Base-by-base conservation (phyloP, 2,888 invertebrate species). In the Drosophila emarginata region DNA sequence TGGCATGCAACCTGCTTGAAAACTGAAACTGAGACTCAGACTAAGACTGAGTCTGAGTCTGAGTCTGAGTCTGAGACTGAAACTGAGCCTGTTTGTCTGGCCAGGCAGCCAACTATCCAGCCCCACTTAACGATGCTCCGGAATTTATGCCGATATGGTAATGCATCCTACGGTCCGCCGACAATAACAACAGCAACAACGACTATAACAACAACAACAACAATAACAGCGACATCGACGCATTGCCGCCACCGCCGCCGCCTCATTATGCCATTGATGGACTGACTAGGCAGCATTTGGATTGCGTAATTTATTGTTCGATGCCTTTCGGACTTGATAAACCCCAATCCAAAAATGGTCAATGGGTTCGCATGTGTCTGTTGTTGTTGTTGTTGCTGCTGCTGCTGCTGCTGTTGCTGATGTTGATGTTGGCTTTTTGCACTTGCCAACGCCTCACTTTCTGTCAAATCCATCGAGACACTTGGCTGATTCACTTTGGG, bases 291-390 rank as follows among this genome's bases (percentile, higher is more conserved):
- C 45, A 87, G 89, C 89, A 78, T 80, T 85, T 81, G 88, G 89
- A 90, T 90, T 90, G 89, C 89, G 90, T 90, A 90, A 90, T 90
- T 90, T 90, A 90, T 90, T 86, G 90, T 88, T 89, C 83, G 86
- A 77, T 80, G 88, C 72, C 67, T 72, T 67, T 67, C 26, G 54
- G 82, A 79, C 80, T 84, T 88, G 84, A 87, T 85, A 88, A 88
- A 88, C 84, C 80, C 84, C 87, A 87, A 87, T 80, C 80, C 87
- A 80, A 70, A 88, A 84, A 88, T 83, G 81, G 84, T 70, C 79
- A 83, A 81, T 26, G 74, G 74, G 85, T 76, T 74, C 79, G 75
- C 81, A 82, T 77, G 72, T 72, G 76, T 71, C 76, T 66, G 75
- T 67, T 61, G 71, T 67, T 65, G 40, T 45, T 45, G 45, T 45